Evolutionary conservation across 2,797 vertebrate genomes (phyloP), one percentile per base, ranked within the genome.

Genomic region (Odontamblyopus lacepedii): DNA sequence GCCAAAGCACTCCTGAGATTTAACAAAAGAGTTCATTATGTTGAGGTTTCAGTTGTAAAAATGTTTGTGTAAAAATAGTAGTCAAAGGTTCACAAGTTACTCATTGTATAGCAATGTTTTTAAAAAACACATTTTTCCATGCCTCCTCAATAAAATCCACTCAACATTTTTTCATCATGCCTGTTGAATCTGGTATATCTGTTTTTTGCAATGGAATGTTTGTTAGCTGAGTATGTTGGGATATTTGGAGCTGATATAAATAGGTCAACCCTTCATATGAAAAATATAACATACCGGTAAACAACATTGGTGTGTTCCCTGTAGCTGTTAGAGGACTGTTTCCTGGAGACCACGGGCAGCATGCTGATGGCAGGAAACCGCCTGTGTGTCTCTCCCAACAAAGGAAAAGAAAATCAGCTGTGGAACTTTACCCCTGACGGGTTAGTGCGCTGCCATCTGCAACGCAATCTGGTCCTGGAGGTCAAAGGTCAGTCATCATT

Each of bases 321-420:
- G 11, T 89, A 99, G 98, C 81, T 97, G 88, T 81, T 95, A 4
- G 97, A 99, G 76, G 96, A 98, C 75, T 97, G 96, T 81, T 93
- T 90, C 83, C 91, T 99, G 91, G 95, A 95, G 26, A 95, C 95
- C 1, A 86, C 94, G 19, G 96, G 96, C 61, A 94, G 88, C n/a
- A 78, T 98, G 30, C 81, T 97, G 71, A 97, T 97, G 82, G 93
- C 95, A 0, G 97, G 97, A 68, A 93, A 94, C 64, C 94, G 98
- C 56, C 91, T 99, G 0, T 95, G 92, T 35, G 85, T 99, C 29
- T 95, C 96, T 0, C 92, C 95, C 0, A 94, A 96, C 65, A 87
- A 83, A 63, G 95, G 94, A 11, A 94, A 91, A 11, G 94, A 95
- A 48, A 94, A 92, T 74, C 95, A 96, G 69, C 94, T 95, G 82